Evolutionary conservation across 2,888 invertebrate species (phyloP).

Genomic region (Petrolisthes manimaculis): DNA sequence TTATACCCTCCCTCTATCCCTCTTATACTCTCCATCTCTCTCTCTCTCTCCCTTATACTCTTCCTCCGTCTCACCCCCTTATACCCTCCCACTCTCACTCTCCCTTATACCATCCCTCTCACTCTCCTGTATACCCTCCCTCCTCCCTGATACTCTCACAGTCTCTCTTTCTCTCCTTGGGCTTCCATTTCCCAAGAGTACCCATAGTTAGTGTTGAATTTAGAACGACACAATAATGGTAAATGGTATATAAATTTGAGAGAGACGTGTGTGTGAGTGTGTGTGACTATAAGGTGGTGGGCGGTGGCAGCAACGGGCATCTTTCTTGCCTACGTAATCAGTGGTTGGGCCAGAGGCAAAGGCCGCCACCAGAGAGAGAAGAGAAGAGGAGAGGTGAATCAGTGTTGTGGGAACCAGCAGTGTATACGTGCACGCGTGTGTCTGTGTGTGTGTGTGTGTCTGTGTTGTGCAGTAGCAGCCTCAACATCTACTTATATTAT

Average conservation of each 20-base stretch:
- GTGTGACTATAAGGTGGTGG: constrained; percentile 11
- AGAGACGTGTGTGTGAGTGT: not conserved
- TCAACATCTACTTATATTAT: not conserved
- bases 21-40: not conserved
- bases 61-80: not conserved
- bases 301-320: constrained; percentile 1
- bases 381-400: constrained; percentile 17
- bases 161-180: not conserved
- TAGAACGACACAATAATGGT: not conserved
- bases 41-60: not conserved
- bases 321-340: constrained; percentile 30
- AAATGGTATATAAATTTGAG: not conserved
- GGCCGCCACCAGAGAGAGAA: not conserved
- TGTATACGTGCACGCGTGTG: not conserved
- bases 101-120: not conserved
- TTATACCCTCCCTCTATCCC: not conserved
- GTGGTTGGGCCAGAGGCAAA: constrained; percentile 21
- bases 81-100: not conserved
- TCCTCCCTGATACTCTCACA: not conserved
- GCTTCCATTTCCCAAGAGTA: not conserved
- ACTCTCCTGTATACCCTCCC: not conserved
- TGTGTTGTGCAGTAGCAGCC: not conserved
- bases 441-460: not conserved
- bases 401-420: constrained; percentile 32
- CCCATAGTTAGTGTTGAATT: not conserved